Conservation (phyloP, 2,888 invertebrate genomes). For the Lingula anatina region DNA sequence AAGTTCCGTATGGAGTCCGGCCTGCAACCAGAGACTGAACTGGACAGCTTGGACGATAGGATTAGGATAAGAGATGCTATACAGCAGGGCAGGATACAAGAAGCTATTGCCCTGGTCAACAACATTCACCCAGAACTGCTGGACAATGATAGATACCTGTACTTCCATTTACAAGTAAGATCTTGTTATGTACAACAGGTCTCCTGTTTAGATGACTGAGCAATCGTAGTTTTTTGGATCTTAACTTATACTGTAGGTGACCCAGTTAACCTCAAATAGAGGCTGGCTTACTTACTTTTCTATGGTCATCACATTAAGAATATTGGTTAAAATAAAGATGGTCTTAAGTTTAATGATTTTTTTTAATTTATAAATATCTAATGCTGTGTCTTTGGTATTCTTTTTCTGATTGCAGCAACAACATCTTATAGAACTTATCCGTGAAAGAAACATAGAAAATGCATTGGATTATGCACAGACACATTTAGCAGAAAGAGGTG, state of each 20-base stretch:
- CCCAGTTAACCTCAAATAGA: too few relatives aligned
- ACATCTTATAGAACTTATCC: conserved; percentile 80
- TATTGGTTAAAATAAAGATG: too few relatives aligned
- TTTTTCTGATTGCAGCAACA: conserved; percentile 65
- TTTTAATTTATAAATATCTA: too few relatives aligned
- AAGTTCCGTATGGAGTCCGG: conserved; percentile 95
- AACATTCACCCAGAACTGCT: conserved; percentile 89
- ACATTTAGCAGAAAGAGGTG: conserved; percentile 82
- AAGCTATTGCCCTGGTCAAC: conserved; percentile 90
- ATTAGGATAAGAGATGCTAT: conserved; percentile 80
- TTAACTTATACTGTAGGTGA: neutral
- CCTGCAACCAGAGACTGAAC: conserved; percentile 69
- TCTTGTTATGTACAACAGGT: neutral
- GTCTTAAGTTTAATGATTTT: too few relatives aligned
- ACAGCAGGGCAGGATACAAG: conserved; percentile 84
- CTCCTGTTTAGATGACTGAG: neutral
- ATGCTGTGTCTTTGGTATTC: too few relatives aligned
- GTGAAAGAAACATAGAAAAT: conserved; percentile 78
- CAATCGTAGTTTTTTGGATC: neutral
- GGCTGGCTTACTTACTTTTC: too few relatives aligned
- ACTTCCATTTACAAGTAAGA: conserved; percentile 84
- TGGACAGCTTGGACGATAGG: conserved; percentile 78
- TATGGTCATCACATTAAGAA: too few relatives aligned
- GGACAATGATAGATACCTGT: conserved; percentile 90
- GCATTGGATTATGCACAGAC: conserved; percentile 86